A percentile compares a stretch with the other conserved stretches of the same genome.
phyloP scores from a whole-genome alignment of 2,113 vertebrate genomes.

The Tonatia bakeri region DNA sequence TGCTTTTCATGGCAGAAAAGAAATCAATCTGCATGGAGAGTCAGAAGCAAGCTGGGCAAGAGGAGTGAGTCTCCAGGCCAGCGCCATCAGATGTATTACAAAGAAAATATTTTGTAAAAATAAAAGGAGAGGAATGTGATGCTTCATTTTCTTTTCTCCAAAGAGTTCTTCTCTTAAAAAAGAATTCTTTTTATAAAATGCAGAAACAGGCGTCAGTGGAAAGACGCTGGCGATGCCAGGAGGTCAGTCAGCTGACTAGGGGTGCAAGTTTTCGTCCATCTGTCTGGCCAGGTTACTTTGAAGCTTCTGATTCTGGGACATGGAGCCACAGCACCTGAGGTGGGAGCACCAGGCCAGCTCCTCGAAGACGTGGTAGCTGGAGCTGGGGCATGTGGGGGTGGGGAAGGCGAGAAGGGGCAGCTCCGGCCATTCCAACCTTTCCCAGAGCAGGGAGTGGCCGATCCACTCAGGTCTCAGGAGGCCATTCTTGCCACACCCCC shows the following conservation, averaged over 20 bases:
- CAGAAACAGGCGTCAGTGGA: not conserved
- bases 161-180: conserved; percentile 38
- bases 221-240: not conserved
- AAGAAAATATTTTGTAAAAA: conserved; percentile 67
- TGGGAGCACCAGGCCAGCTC: not conserved
- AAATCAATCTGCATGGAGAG: not conserved
- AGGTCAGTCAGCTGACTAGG: not conserved
- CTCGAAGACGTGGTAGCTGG: not conserved
- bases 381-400: not conserved
- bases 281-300: conserved; percentile 19
- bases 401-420: not conserved
- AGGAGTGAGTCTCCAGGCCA: not conserved
- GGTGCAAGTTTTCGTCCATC: not conserved
- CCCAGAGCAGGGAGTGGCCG: not conserved
- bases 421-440: not conserved
- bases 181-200: conserved; percentile 28
- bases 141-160: conserved; percentile 46
- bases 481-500: not conserved
- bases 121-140: conserved; percentile 30
- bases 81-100: conserved; percentile 51
- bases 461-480: not conserved
- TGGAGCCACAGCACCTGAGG: not conserved
- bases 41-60: not conserved
- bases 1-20: not conserved
- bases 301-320: conserved; percentile 12